Evolutionary conservation across 2,797 vertebrate genomes (phyloP).

Genomic region (Amniataba percoides): DNA sequence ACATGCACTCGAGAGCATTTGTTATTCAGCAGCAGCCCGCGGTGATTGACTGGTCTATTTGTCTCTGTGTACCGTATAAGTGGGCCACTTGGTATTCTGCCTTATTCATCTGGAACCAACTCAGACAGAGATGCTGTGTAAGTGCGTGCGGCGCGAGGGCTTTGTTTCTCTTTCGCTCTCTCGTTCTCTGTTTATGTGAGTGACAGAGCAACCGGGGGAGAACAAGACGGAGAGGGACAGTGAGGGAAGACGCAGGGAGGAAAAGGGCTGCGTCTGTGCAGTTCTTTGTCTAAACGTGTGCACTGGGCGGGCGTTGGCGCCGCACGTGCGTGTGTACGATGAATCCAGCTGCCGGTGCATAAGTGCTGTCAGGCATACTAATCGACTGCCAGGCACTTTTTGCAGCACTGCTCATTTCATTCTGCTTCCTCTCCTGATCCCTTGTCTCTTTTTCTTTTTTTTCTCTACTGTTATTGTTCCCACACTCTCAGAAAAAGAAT

Average conservation of each 20-base stretch:
- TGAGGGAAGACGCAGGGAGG: slow-evolving; percentile 32
- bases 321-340: slow-evolving; percentile 58
- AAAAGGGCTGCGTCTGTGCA: slow-evolving; percentile 23
- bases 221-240: slow-evolving; percentile 30
- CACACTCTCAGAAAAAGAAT: background rate
- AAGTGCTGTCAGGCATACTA: slow-evolving; percentile 75
- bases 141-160: slow-evolving; percentile 56
- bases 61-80: slow-evolving; percentile 79
- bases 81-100: slow-evolving; percentile 84
- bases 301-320: slow-evolving; percentile 43
- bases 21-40: slow-evolving; percentile 76
- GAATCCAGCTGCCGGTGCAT: slow-evolving; percentile 68
- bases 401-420: slow-evolving; percentile 64
- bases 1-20: slow-evolving; percentile 62
- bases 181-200: slow-evolving; percentile 48
- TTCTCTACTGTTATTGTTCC: background rate
- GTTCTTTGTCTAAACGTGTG: slow-evolving; percentile 51
- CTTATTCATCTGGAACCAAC: slow-evolving; percentile 79
- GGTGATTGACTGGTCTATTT: slow-evolving; percentile 85
- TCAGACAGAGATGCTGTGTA: slow-evolving; percentile 77
- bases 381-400: slow-evolving; percentile 60
- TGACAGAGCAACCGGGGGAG: slow-evolving; percentile 33
- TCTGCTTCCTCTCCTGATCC: slow-evolving; percentile 34
- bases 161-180: slow-evolving; percentile 59
- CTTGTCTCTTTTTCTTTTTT: slow-evolving; percentile 24